Percentiles rank a stretch among this genome's conserved stretches.
These are phyloP conservation scores for Equus przewalskii DNA, from an alignment of 2,113 vertebrate species.

Conservation along the genomic window DNA sequence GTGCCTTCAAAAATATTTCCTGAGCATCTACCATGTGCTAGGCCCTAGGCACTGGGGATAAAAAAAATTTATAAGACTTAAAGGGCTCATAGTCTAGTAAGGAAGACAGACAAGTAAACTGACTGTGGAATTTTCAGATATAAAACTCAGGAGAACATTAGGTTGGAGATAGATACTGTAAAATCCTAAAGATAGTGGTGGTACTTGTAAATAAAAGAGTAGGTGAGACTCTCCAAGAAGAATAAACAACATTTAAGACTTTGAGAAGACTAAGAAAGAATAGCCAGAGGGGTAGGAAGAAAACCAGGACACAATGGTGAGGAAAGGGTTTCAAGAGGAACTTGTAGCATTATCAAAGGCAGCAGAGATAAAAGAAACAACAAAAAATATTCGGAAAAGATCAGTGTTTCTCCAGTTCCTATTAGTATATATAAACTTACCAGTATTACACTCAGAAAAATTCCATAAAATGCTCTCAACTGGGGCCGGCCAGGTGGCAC, in stretches of 20 bases:
- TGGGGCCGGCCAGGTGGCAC: too few relatives aligned
- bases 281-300: background rate
- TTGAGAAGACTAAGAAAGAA: constrained; percentile 4
- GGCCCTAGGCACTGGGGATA: background rate
- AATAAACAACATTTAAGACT: background rate
- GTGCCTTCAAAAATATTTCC: background rate
- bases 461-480: background rate
- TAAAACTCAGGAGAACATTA: background rate
- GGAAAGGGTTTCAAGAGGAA: background rate
- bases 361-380: background rate
- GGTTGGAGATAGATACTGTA: background rate
- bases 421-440: background rate
- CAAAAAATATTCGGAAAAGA: background rate
- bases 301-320: background rate
- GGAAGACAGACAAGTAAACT: background rate
- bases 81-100: background rate
- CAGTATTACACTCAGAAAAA: background rate
- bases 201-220: background rate
- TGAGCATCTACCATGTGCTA: background rate
- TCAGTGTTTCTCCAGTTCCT: background rate
- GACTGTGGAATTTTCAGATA: background rate
- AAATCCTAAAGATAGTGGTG: background rate
- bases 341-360: background rate
- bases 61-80: background rate
- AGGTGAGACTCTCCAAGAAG: background rate